phyloP scores from a whole-genome alignment of 2,888 invertebrate genomes.

The Horisme vitalbata region DNA sequence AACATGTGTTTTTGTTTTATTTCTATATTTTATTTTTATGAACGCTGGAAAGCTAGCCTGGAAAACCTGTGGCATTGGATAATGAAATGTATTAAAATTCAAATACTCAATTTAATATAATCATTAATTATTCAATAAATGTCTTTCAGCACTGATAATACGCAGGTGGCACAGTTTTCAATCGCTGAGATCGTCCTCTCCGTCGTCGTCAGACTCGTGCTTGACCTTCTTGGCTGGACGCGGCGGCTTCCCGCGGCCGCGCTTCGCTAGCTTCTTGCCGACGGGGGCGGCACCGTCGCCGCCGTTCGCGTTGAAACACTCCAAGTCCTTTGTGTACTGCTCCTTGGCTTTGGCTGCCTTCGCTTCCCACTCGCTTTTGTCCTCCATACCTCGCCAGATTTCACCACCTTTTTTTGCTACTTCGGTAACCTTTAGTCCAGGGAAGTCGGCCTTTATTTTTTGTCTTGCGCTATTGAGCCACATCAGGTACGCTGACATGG shows the following conservation, averaged over 20 bases:
- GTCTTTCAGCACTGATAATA: slow-evolving; percentile 1
- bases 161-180: background rate
- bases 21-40: no score
- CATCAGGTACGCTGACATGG: slow-evolving; percentile 93
- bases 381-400: slow-evolving; percentile 92
- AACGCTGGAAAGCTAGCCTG: no score
- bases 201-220: slow-evolving; percentile 77
- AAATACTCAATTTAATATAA: background rate
- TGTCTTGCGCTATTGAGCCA: slow-evolving; percentile 93
- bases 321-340: slow-evolving; percentile 90
- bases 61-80: no score
- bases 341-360: slow-evolving; percentile 92
- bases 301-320: slow-evolving; percentile 89
- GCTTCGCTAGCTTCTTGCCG: slow-evolving; percentile 69
- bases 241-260: slow-evolving; percentile 50
- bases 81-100: slow-evolving; percentile 1
- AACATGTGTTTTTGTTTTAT: no score
- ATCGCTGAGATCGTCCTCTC: slow-evolving; percentile 71
- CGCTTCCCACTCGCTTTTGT: slow-evolving; percentile 94
- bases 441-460: slow-evolving; percentile 91
- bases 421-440: slow-evolving; percentile 93
- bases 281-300: slow-evolving; percentile 61
- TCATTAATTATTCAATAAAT: slow-evolving; percentile 4
- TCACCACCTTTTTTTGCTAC: slow-evolving; percentile 96
- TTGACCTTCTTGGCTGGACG: slow-evolving; percentile 58